Evolutionary conservation across 2,888 invertebrate species (phyloP).

Genomic region (Ormia ochracea): DNA sequence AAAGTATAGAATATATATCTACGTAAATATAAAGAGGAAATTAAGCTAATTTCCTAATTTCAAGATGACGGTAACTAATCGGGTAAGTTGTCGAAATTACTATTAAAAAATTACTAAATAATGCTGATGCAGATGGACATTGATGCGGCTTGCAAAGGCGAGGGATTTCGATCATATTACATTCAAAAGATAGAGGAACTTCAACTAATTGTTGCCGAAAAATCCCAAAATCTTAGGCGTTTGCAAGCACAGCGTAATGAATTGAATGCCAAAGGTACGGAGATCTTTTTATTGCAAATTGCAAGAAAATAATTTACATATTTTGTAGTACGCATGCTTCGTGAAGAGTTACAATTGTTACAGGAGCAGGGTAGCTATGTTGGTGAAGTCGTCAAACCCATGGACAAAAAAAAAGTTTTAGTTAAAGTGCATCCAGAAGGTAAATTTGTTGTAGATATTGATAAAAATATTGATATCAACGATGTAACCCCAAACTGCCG

Average conservation of each 20-base stretch:
- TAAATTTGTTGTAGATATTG: conserved; percentile 99
- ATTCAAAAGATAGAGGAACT: conserved; percentile 98
- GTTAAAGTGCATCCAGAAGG: conserved; percentile 99
- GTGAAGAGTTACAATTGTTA: conserved; percentile 96
- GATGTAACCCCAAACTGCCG: conserved; percentile 98
- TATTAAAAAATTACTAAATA: background rate
- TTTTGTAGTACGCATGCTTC: conserved; percentile 90
- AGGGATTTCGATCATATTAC: conserved; percentile 96
- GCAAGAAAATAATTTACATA: background rate
- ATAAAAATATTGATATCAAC: conserved; percentile 99
- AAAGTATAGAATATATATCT: background rate
- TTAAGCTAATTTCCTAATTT: too few species aligned
- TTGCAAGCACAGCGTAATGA: conserved; percentile 99
- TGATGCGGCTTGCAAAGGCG: conserved; percentile 78
- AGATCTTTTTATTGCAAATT: background rate
- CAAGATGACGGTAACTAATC: conserved; percentile 73
- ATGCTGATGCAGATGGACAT: conserved; percentile 71
- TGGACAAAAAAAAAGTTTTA: conserved; percentile 99
- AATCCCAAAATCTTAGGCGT: conserved; percentile 96
- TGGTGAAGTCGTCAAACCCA: conserved; percentile 99
- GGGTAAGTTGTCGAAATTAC: conserved; percentile 65
- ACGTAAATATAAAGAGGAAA: background rate
- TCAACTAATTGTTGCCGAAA: conserved; percentile 96
- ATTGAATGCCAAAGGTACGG: conserved; percentile 95
- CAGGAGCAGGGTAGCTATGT: conserved; percentile 99